Conservation (phyloP, 1,140 invertebrate species). For the Lerema accius region DNA sequence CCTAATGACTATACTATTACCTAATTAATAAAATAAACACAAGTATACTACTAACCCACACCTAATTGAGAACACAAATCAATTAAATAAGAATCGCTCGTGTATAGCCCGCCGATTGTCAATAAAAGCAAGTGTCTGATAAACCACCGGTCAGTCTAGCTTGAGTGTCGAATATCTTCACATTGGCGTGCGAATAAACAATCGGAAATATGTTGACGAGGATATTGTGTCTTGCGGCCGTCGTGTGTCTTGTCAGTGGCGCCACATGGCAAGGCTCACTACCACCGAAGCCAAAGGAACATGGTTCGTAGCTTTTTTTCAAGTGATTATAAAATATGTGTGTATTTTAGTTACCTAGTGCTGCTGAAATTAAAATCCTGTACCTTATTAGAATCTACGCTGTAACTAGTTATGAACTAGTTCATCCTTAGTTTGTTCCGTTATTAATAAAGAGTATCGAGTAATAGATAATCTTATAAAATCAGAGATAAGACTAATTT, state of each 20-base stretch:
- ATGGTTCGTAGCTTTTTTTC: slow-evolving; percentile 47
- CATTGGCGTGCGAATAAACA: slow-evolving; percentile 30
- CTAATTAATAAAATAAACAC: too few relatives aligned
- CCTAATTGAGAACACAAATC: not conserved
- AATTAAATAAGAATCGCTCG: slow-evolving; percentile 34
- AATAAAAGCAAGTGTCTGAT: slow-evolving; percentile 62
- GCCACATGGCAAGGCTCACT: slow-evolving; percentile 45
- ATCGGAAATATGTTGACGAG: slow-evolving; percentile 56
- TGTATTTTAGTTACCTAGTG: too few relatives aligned
- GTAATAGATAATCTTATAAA: too few relatives aligned
- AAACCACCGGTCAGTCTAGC: slow-evolving; percentile 47
- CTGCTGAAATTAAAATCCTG: too few relatives aligned
- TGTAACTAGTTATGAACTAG: too few relatives aligned
- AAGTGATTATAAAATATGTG: too few relatives aligned
- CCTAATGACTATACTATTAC: too few relatives aligned
- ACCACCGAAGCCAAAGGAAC: slow-evolving; percentile 53
- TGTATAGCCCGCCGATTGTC: slow-evolving; percentile 45
- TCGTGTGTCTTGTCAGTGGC: slow-evolving; percentile 47
- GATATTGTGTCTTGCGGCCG: slow-evolving; percentile 48
- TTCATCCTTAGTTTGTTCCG: too few relatives aligned
- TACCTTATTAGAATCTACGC: too few relatives aligned
- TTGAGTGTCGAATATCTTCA: slow-evolving; percentile 39
- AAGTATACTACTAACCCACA: too few relatives aligned
- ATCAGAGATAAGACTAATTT: too few relatives aligned
- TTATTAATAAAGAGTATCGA: too few relatives aligned